Evolutionary conservation across 2,797 vertebrate genomes (phyloP).

Genomic region (Hylomyscus alleni): DNA sequence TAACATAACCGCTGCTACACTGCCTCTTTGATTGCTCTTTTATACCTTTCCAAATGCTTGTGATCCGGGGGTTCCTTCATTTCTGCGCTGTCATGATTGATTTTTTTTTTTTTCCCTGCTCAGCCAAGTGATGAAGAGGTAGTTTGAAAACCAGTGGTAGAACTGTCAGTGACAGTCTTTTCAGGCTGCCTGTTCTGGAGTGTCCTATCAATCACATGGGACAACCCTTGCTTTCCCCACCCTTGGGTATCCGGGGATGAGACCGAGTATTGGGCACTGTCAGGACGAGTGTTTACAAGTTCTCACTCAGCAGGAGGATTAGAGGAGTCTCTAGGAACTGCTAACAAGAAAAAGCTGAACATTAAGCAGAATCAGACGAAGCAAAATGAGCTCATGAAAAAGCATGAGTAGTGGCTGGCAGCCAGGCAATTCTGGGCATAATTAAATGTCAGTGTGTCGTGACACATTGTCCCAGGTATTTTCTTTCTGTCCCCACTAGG

Average conservation of each 20-base stretch:
- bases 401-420: not conserved
- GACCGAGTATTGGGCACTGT: not conserved
- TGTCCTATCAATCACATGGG: not conserved
- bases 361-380: not conserved
- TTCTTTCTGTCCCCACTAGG: not conserved
- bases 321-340: not conserved
- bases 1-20: not conserved
- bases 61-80: not conserved
- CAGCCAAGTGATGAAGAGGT: not conserved
- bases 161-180: not conserved
- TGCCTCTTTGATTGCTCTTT: not conserved
- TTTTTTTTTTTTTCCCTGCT: slow-evolving; percentile 24
- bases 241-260: not conserved
- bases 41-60: not conserved
- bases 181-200: not conserved
- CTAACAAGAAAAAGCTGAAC: not conserved
- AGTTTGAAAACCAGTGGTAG: not conserved
- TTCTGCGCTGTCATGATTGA: not conserved
- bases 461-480: not conserved
- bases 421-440: not conserved
- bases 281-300: not conserved
- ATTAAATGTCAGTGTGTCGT: not conserved
- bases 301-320: not conserved
- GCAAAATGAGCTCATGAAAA: not conserved
- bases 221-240: no score